Conservation (phyloP, 2,888 invertebrate species). For the Agonopterix alstromeriana region DNA sequence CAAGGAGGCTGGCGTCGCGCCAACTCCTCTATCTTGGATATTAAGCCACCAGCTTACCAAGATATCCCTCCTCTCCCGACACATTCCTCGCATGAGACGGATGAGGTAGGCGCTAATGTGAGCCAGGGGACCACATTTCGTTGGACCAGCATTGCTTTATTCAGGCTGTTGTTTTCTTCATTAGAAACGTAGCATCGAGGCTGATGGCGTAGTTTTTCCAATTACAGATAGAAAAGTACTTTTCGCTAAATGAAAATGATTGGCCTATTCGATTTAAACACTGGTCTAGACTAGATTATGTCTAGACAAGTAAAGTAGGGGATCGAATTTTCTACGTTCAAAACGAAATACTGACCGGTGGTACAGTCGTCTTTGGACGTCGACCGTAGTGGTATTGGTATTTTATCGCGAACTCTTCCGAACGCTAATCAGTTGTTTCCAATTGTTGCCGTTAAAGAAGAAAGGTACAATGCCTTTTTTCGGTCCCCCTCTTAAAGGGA, state of each 20-base stretch:
- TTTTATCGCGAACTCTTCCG: no score
- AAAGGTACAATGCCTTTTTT: no score
- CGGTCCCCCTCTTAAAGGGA: no score
- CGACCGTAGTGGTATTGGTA: no score
- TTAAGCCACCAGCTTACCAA: constrained; percentile 37
- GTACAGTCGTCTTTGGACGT: no score
- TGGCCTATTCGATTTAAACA: background rate
- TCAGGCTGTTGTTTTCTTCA: constrained; percentile 45
- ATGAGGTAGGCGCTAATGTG: constrained; percentile 20
- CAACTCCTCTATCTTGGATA: constrained; percentile 44
- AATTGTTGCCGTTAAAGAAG: no score
- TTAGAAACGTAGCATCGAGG: constrained; percentile 32
- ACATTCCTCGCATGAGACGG: constrained; percentile 15
- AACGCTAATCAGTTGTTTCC: no score
- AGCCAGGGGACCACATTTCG: constrained; percentile 23
- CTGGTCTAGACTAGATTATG: no score
- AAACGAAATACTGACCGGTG: no score
- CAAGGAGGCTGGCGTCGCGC: constrained; percentile 45
- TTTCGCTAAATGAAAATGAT: no score
- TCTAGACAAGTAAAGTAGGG: no score
- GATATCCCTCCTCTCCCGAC: constrained; percentile 26
- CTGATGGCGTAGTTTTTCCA: constrained; percentile 24
- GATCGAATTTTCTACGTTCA: no score
- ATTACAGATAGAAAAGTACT: constrained; percentile 4
- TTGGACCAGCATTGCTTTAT: constrained; percentile 36